Evolutionary conservation across 2,797 vertebrate genomes (phyloP), one percentile per base, ranked within the genome.

Genomic region (Chaetophractus vellerosus): DNA sequence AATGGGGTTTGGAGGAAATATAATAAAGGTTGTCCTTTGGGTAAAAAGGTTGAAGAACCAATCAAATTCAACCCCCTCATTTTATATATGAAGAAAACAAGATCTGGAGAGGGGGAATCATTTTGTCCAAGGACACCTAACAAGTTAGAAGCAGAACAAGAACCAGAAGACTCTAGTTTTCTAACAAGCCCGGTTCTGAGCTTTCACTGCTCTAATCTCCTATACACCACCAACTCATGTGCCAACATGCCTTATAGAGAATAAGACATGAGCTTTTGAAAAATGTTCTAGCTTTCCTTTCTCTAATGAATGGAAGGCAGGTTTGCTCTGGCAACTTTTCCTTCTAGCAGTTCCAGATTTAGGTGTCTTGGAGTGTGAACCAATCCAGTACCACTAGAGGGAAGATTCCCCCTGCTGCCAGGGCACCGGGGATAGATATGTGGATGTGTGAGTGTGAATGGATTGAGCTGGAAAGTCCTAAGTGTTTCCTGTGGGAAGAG

Each of bases 251-350:
- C 59, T 85, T 41, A 31, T 12, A 75, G 61, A 91, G 63, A 90
- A 50, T 14, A 81, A 38, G 64, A 71, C 59, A 45, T 33, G 24
- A 87, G 66, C n/a, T 55, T 76, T 80, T 79, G 66, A 31, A 24
- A 86, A 68, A 79, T 66, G 48, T 71, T 52, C 61, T 82, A 38
- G 55, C 72, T 91, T 90, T 95, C 74, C 64, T 84, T 88, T 87
- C 52, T 89, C 52, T 85, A 64, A 59, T 63, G 85, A 81, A 50
- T 5, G 33, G 85, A 81, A 90, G 64, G 55, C 38, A 36, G 36
- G 23, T 90, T 94, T 94, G 18, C 79, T 52, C 76, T 68, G 69
- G 52, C 75, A 94, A 11, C 72, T 79, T 93, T 90, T 85, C 68
- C 61, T 82, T 85, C 33, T 48, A 66, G 78, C 78, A 61, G 14